Evolutionary conservation across 2,888 invertebrate species (phyloP).

Genomic region (Cantharis rustica): DNA sequence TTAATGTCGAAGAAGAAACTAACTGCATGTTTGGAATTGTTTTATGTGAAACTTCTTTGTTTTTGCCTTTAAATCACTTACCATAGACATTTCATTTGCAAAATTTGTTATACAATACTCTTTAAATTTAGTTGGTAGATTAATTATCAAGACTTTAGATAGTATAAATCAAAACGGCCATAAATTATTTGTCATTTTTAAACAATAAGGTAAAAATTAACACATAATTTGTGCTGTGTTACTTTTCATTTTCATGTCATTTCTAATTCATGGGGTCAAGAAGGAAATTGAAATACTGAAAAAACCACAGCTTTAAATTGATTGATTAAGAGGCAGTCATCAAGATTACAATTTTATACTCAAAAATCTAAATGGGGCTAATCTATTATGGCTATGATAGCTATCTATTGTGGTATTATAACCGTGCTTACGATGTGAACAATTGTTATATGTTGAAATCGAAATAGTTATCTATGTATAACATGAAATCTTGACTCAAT

Average conservation of each 20-base stretch:
- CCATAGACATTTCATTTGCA: not conserved
- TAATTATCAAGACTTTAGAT: not conserved
- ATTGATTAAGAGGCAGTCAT: not conserved
- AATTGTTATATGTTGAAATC: not conserved
- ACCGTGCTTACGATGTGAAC: not conserved
- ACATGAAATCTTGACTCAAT: not conserved
- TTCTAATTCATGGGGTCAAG: not conserved
- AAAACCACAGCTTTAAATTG: no score
- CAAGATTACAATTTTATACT: not conserved
- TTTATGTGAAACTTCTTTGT: not conserved
- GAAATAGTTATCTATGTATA: not conserved
- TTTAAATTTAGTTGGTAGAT: not conserved
- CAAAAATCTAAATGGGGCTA: not conserved
- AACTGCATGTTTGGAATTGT: not conserved
- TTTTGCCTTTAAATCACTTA: not conserved
- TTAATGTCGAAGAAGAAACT: constrained; percentile 2
- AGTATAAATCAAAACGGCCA: not conserved
- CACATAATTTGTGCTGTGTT: not conserved
- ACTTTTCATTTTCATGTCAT: not conserved
- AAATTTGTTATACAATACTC: not conserved
- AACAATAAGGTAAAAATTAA: not conserved
- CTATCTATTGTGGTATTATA: not conserved
- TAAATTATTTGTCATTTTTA: not conserved
- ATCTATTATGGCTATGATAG: not conserved
- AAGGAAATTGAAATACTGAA: not conserved